These are phyloP conservation scores for Mus spretus DNA, from an alignment of 2,797 vertebrate species.

Conservation along the genomic window DNA sequence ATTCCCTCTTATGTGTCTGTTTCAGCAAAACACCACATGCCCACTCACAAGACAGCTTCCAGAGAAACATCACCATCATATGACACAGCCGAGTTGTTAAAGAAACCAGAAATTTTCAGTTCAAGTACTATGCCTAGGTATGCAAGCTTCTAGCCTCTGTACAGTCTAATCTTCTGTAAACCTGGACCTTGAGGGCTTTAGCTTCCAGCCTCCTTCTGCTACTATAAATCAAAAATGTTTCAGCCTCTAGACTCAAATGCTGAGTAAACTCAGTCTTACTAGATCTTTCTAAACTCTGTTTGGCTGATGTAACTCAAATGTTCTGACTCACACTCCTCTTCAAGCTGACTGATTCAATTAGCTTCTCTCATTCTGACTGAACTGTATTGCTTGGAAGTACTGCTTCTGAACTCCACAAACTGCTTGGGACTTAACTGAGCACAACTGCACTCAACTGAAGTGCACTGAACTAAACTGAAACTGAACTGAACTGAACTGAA, in stretches of 20 bases:
- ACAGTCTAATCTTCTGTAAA: background rate
- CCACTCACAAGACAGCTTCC: too few relatives aligned
- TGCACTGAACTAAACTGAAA: background rate
- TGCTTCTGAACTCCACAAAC: too few relatives aligned
- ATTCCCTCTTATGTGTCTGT: too few relatives aligned
- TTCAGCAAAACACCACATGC: too few relatives aligned
- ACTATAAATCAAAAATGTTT: background rate
- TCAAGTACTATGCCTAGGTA: background rate
- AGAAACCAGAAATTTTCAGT: too few relatives aligned
- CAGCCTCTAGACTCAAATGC: background rate
- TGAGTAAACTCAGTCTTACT: background rate
- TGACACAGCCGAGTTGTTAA: too few relatives aligned
- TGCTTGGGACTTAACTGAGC: background rate
- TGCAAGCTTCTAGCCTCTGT: background rate
- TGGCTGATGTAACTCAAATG: background rate
- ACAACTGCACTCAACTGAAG: too few relatives aligned
- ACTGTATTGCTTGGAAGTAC: too few relatives aligned
- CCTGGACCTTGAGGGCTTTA: background rate
- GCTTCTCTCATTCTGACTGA: too few relatives aligned
- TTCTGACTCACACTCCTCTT: too few relatives aligned
- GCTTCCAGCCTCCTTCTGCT: background rate
- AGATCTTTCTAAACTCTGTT: background rate
- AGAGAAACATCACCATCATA: too few relatives aligned
- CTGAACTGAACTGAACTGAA: background rate
- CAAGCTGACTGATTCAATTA: too few relatives aligned